Evolutionary conservation across 1,140 invertebrate genomes (phyloP), one percentile per base, ranked within the genome.

Genomic region (Orchestia grillus): DNA sequence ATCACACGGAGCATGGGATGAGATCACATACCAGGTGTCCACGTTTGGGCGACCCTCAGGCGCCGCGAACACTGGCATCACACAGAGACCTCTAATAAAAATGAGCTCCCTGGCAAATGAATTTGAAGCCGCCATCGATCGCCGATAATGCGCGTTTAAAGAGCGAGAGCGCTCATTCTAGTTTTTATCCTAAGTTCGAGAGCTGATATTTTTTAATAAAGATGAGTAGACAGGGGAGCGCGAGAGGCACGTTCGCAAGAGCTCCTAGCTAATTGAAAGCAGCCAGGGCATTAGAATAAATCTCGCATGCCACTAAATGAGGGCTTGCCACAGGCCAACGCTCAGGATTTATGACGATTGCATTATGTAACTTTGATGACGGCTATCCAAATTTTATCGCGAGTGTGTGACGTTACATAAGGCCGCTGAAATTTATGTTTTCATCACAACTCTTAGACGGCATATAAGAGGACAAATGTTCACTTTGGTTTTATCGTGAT

Each of bases 141-240:
- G 92, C 92, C 44, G 44, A 94, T 94, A 94, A 94, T 44, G 43
- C 44, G 44, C 92, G 44, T 94, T 94, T 94, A 94, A 94, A 94
- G 92, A 45, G 92, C 92, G 88, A 91, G 88, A 91, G 44, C 43
- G 92, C 44, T 94, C 92, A 94, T 94, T 45, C 44, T 44, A 94
- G 8, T 94, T 45, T 45, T 94, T 44, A 94, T 94, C 23, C 92
- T n/a, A 45, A 94, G 92, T 47, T 94, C 43, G 92, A 94, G 92
- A 94, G 92, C 92, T 6, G 92, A 94, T 94, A 94, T 94, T 94
- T 94, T 94, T 94, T 94, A 94, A 94, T 45, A 45, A 94, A 45
- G 92, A 94, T 94, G 92, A 94, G 92, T 94, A 44, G 92, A 44
- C 44, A 94, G 92, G 44, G 92, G 92, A 42, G 44, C 44, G 44